A percentile compares a stretch with the other conserved stretches of the same genome.
Conservation (phyloP, 2,113 vertebrate species). For the Psophia crepitans region DNA sequence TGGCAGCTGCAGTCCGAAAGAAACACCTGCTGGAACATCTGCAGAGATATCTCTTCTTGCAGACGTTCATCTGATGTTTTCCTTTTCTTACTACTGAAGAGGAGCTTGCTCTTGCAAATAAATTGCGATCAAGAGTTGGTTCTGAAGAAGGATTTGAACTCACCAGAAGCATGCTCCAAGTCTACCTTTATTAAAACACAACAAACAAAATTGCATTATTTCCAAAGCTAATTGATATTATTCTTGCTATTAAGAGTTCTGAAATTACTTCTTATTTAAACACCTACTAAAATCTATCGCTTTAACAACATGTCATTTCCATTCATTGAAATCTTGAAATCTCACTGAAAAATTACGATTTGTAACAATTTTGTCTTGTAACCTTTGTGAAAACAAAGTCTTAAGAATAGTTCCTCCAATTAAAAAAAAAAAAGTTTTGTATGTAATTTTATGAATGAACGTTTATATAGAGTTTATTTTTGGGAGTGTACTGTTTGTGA, state of each 20-base stretch:
- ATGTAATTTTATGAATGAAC: background rate
- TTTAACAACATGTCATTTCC: background rate
- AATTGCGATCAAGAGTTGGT: background rate
- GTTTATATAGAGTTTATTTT: background rate
- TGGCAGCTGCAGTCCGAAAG: background rate
- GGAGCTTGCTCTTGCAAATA: background rate
- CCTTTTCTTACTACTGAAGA: background rate
- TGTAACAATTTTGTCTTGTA: background rate
- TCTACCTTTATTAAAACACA: background rate
- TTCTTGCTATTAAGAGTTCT: background rate
- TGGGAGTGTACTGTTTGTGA: accelerated
- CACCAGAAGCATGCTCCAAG: background rate
- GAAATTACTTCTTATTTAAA: background rate
- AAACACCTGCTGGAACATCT: background rate
- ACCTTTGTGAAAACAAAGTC: background rate
- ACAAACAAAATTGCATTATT: background rate
- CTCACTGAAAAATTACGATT: background rate
- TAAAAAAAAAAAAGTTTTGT: background rate
- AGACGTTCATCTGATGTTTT: background rate
- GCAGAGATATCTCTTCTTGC: background rate
- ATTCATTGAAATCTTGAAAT: background rate
- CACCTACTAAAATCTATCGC: background rate
- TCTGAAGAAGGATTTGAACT: background rate
- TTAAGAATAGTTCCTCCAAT: background rate
- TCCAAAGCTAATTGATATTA: background rate